Evolutionary conservation across 2,888 invertebrate genomes (phyloP).

Genomic region (Rhogogaster chlorosoma): DNA sequence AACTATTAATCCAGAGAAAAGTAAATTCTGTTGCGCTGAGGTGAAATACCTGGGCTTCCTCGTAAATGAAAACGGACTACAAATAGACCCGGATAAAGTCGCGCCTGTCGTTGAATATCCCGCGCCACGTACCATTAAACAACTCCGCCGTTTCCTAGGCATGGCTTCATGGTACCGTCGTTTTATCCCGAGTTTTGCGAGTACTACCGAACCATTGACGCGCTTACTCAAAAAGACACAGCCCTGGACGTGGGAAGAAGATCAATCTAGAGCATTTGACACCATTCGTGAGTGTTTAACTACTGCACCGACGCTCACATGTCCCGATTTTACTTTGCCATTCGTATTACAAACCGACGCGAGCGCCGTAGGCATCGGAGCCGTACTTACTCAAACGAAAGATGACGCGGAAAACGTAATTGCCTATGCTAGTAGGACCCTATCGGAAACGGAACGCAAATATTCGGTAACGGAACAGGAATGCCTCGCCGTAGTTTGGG

Average conservation of each 20-base stretch:
- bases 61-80: background rate
- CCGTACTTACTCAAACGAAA: conserved; percentile 59
- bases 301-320: background rate
- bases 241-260: background rate
- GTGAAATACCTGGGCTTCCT: too few species aligned
- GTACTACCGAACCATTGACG: background rate
- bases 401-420: conserved; percentile 58
- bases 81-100: background rate
- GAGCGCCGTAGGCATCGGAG: conserved; percentile 54
- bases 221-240: background rate
- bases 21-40: too few species aligned
- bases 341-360: conserved; percentile 57
- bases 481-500: too few species aligned
- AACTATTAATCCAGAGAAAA: too few species aligned
- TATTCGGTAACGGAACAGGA: too few species aligned
- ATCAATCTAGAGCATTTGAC: background rate
- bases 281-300: background rate
- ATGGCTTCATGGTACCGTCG: too few species aligned
- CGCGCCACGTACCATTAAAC: background rate
- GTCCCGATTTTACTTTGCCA: background rate
- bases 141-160: too few species aligned
- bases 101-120: background rate
- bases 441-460: conserved; percentile 57
- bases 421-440: conserved; percentile 60
- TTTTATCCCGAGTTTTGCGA: too few species aligned